These are phyloP conservation scores for Anarsia innoxiella DNA, from an alignment of 2,888 invertebrate genomes.

Conservation along the genomic window DNA sequence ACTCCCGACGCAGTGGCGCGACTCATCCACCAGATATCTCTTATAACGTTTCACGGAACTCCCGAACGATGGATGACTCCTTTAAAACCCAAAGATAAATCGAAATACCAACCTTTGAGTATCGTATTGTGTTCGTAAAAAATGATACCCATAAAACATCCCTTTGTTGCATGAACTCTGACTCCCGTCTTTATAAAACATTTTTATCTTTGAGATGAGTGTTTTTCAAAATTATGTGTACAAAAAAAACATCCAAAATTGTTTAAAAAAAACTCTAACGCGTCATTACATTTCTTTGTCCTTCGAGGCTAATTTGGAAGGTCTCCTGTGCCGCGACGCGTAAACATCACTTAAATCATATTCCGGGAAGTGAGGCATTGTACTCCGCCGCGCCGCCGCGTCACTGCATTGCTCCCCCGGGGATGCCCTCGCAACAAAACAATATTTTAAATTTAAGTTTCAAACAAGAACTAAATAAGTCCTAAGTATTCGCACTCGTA, in stretches of 20 bases:
- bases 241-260: slow-evolving; percentile 11
- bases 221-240: slow-evolving; percentile 4
- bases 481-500: too few relatives aligned
- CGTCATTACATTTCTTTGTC: slow-evolving; percentile 22
- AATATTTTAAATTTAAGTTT: too few relatives aligned
- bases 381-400: slow-evolving; percentile 32
- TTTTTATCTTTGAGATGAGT: slow-evolving; percentile 9
- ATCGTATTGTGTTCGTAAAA: slow-evolving; percentile 11
- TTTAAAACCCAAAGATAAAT: slow-evolving; percentile 2
- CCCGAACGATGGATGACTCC: not conserved
- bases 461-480: slow-evolving; percentile 2
- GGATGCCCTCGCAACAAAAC: slow-evolving; percentile 22
- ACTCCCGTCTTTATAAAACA: slow-evolving; percentile 13
- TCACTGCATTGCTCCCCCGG: slow-evolving; percentile 23
- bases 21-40: too few relatives aligned
- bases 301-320: slow-evolving; percentile 14
- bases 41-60: slow-evolving; percentile 15
- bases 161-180: slow-evolving; percentile 14
- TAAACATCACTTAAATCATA: slow-evolving; percentile 32
- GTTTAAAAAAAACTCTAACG: slow-evolving; percentile 14
- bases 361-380: slow-evolving; percentile 46
- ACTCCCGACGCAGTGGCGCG: slow-evolving; percentile 10
- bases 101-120: slow-evolving; percentile 3
- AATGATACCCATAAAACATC: slow-evolving; percentile 13
- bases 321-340: slow-evolving; percentile 18